phyloP scores from a whole-genome alignment of 2,113 vertebrate species.

The Osmerus mordax region DNA sequence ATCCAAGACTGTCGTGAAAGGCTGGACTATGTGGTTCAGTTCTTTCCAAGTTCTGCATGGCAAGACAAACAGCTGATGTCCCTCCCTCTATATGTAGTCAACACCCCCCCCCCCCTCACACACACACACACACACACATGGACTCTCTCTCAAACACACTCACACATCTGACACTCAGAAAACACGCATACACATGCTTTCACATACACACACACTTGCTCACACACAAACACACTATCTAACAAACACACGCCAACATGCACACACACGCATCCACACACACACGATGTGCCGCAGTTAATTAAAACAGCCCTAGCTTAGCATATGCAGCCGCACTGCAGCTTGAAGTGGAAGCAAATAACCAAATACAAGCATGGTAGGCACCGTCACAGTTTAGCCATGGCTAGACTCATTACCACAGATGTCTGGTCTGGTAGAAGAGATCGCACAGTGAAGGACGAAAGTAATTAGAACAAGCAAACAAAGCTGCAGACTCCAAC shows the following conservation, averaged over 20 bases:
- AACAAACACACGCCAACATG: neutral
- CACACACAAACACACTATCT: neutral
- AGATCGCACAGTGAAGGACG: neutral
- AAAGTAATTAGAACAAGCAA: neutral
- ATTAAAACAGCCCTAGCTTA: neutral
- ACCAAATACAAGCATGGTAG: neutral
- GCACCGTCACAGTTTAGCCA: neutral
- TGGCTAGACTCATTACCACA: neutral
- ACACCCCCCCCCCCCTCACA: neutral
- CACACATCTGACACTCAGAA: neutral
- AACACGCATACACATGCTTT: neutral
- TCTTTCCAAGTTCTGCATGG: no score
- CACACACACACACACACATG: neutral
- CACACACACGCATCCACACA: neutral
- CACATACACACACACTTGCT: neutral
- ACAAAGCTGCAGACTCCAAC: neutral
- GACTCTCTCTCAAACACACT: neutral
- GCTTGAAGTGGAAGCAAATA: neutral
- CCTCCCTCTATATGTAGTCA: no score
- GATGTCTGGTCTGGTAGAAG: neutral
- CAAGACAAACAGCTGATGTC: no score
- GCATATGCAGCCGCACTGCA: neutral
- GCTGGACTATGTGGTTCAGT: no score
- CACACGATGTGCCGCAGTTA: neutral
- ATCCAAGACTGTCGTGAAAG: no score